A percentile compares a stretch with the other conserved stretches of the same genome.
Evolutionary conservation across 2,113 vertebrate species (phyloP).

Genomic region (Cyanoliseus patagonus): DNA sequence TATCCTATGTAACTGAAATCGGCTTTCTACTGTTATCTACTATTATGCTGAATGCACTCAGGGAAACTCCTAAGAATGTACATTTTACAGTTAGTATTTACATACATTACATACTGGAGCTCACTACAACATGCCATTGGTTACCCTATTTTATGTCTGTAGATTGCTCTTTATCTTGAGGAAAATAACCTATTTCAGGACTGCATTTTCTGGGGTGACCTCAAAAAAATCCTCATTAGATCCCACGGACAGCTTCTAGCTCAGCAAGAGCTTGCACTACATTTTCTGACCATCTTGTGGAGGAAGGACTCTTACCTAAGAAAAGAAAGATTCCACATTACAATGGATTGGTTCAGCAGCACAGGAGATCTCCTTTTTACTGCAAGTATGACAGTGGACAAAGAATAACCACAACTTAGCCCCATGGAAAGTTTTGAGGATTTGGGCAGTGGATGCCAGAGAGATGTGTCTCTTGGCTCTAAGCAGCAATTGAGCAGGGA

Average conservation of each 20-base stretch:
- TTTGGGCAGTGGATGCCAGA: background rate
- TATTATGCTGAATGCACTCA: background rate
- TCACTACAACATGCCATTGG: background rate
- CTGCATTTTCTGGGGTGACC: fast-evolving
- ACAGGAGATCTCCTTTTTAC: background rate
- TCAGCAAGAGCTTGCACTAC: background rate
- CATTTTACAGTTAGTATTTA: background rate
- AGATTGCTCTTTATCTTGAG: background rate
- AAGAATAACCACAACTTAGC: background rate
- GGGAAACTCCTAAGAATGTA: background rate
- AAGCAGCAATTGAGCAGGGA: background rate
- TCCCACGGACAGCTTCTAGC: background rate
- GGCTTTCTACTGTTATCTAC: background rate
- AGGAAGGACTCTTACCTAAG: background rate
- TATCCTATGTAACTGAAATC: background rate
- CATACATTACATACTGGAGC: background rate
- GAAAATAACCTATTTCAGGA: background rate
- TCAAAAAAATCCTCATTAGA: background rate
- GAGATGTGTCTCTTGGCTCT: background rate
- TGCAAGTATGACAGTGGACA: background rate
- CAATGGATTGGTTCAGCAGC: background rate
- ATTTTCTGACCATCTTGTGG: background rate
- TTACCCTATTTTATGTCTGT: background rate
- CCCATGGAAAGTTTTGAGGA: background rate
- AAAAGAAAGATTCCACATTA: background rate